Conservation (phyloP, 2,113 vertebrate species). For the Tragulus kanchil region DNA sequence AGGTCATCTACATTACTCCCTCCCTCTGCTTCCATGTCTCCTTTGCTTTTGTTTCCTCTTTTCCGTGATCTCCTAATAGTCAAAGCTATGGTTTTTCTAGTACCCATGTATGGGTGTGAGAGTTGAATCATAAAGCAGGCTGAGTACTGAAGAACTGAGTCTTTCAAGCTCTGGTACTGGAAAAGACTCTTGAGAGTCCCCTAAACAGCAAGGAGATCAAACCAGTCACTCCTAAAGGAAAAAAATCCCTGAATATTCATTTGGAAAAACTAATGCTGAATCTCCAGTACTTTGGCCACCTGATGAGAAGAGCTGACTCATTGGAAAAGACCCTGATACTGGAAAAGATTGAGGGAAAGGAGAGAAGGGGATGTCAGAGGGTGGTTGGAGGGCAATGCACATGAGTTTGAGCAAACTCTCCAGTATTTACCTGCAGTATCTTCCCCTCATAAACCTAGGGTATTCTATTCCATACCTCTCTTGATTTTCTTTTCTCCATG, state of each 20-base stretch:
- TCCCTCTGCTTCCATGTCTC: neutral
- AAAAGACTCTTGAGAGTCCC: neutral
- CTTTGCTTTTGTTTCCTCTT: neutral
- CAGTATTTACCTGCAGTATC: neutral
- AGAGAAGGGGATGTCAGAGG: neutral
- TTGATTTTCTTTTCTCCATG: neutral
- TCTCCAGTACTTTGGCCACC: neutral
- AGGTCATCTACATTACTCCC: neutral
- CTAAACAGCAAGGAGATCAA: neutral
- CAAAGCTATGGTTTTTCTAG: neutral
- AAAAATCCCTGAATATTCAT: neutral
- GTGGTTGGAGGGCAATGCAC: neutral
- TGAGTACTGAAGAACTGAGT: neutral
- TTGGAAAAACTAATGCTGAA: fast-evolving
- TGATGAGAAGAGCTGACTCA: neutral
- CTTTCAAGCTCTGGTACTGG: neutral
- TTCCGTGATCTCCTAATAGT: neutral
- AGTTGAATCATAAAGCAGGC: neutral
- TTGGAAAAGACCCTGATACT: neutral
- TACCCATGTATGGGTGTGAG: neutral
- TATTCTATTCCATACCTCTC: neutral
- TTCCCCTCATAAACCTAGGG: neutral
- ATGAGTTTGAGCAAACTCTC: neutral
- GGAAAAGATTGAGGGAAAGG: neutral
- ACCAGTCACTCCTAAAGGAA: neutral